phyloP scores from a whole-genome alignment of 2,113 vertebrate species.

The Notothenia rossii region DNA sequence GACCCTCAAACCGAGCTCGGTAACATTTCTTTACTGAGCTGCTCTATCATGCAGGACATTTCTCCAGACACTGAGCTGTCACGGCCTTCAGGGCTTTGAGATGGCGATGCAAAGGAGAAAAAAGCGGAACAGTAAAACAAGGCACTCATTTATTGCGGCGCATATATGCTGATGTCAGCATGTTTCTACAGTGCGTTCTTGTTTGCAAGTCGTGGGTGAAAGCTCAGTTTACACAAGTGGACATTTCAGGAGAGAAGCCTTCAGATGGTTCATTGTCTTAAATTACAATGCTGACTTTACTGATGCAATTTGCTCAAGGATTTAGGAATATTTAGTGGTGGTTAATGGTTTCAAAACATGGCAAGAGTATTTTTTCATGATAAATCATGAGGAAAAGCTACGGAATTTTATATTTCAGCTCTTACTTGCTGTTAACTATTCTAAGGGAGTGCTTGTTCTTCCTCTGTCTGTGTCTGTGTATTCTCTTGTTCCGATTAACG shows the following conservation, averaged over 20 bases:
- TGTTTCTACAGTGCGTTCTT: conserved; percentile 6
- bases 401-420: background rate
- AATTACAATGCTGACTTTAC: conserved; percentile 14
- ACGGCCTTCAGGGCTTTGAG: conserved; percentile 51
- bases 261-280: conserved; percentile 30
- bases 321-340: background rate
- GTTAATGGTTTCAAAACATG: conserved; percentile 12
- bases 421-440: background rate
- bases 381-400: too few species aligned
- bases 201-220: background rate
- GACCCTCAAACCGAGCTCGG: conserved; percentile 43
- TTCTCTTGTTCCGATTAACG: too few species aligned
- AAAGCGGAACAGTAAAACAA: conserved; percentile 54
- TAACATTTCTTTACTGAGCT: conserved; percentile 42
- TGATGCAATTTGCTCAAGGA: background rate
- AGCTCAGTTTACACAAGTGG: background rate
- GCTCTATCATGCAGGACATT: conserved; percentile 55
- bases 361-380: background rate
- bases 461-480: too few species aligned
- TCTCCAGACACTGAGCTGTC: conserved; percentile 61
- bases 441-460: too few species aligned
- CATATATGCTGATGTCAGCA: conserved; percentile 33
- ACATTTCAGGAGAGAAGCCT: background rate
- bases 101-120: conserved; percentile 38
- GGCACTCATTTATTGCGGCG: conserved; percentile 30